Conservation (phyloP, 2,888 invertebrate species). For the Acheta domesticus region DNA sequence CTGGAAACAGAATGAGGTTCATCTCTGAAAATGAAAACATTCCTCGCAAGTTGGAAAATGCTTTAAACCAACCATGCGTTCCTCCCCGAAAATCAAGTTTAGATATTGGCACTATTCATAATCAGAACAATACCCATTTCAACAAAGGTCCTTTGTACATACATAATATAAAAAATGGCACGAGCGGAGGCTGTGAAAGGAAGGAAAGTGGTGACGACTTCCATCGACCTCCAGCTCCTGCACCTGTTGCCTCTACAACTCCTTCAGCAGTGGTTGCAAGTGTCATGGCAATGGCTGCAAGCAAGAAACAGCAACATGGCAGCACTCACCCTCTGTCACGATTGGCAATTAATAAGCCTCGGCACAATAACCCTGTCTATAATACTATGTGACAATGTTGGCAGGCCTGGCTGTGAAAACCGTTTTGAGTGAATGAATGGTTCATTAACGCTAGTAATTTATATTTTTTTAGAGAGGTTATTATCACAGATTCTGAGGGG, state of each 20-base stretch:
- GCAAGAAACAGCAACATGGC: conserved; percentile 81
- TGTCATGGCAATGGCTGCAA: conserved; percentile 68
- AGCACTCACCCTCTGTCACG: conserved; percentile 88
- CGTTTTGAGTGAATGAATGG: conserved; percentile 12
- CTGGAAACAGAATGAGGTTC: conserved; percentile 39
- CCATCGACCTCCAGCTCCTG: conserved; percentile 46
- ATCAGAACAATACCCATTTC: conserved; percentile 28
- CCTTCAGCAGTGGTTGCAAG: conserved; percentile 62
- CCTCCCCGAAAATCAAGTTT: conserved; percentile 45
- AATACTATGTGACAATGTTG: conserved; percentile 74
- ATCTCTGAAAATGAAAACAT: conserved; percentile 42
- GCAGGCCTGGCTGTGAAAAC: conserved; percentile 29
- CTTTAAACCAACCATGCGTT: conserved; percentile 43
- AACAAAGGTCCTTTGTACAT: conserved; percentile 35
- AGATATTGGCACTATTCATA: conserved; percentile 46
- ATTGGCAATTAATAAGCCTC: conserved; percentile 73
- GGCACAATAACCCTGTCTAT: conserved; percentile 79
- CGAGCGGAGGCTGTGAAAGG: neutral
- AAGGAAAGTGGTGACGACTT: conserved; percentile 37
- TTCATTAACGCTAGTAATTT: conserved; percentile 21
- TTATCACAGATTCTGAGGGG: conserved; percentile 2
- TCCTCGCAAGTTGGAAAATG: conserved; percentile 34
- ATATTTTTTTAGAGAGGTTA: conserved; percentile 12
- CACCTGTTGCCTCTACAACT: conserved; percentile 37
- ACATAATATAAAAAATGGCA: conserved; percentile 37